Conservation (phyloP, 2,113 vertebrate genomes). For the Jacana jacana region DNA sequence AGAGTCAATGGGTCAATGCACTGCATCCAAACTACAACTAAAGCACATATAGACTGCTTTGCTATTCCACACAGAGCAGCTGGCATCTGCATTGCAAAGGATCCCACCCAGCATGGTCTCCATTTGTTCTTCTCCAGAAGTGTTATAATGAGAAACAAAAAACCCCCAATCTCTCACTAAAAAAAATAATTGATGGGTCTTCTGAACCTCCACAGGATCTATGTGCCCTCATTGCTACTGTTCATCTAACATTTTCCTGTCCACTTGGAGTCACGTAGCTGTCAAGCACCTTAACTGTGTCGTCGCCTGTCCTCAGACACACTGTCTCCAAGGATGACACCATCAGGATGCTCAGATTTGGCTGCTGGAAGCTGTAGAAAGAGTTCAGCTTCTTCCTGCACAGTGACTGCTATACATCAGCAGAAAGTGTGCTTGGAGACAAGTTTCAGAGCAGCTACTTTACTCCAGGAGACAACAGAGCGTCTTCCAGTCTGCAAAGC, state of each 20-base stretch:
- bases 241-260: not conserved
- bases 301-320: not conserved
- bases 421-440: not conserved
- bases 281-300: not conserved
- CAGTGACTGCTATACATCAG: not conserved
- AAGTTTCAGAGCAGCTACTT: not conserved
- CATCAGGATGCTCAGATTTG: not conserved
- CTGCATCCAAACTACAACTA: not conserved
- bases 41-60: not conserved
- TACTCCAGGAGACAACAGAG: not conserved
- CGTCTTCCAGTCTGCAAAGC: not conserved
- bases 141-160: not conserved
- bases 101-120: not conserved
- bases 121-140: not conserved
- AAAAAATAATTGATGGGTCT: not conserved
- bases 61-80: not conserved
- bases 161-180: not conserved
- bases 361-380: not conserved
- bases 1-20: not conserved
- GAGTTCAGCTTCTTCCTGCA: not conserved
- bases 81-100: not conserved
- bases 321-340: not conserved
- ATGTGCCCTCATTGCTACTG: not conserved
- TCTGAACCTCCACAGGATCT: not conserved
- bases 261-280: not conserved